Evolutionary conservation across 2,113 vertebrate species (phyloP).

Genomic region (Puntigrus tetrazona): DNA sequence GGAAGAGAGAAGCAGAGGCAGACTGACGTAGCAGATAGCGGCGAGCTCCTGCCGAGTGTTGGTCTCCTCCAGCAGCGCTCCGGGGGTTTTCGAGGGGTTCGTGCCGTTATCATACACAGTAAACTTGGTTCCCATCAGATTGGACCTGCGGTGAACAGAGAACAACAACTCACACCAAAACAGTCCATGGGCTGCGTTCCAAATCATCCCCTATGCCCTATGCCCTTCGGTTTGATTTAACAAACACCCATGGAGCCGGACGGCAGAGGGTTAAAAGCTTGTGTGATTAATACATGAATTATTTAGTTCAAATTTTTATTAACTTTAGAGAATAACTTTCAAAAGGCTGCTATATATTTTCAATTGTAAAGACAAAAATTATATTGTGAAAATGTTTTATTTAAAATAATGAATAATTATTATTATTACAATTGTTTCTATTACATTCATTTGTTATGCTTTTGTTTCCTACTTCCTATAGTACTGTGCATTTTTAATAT

Average conservation of each 20-base stretch:
- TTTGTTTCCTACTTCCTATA: background rate
- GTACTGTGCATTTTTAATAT: background rate
- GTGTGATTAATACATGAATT: background rate
- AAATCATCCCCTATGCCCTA: no score
- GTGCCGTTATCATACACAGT: constrained; percentile 92
- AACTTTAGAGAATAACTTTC: background rate
- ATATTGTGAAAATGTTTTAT: background rate
- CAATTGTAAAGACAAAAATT: background rate
- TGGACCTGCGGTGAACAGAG: constrained; percentile 78
- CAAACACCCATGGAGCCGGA: no score
- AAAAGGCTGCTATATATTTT: background rate
- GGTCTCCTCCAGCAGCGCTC: constrained; percentile 81
- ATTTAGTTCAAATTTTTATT: background rate
- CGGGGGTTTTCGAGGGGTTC: constrained; percentile 85
- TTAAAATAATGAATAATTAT: background rate
- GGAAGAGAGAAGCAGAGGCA: background rate
- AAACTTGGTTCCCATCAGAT: constrained; percentile 97
- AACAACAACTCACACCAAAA: no score
- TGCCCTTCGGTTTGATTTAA: no score
- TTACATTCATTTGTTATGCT: background rate
- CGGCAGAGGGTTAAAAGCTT: background rate
- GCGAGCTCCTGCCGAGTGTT: constrained; percentile 89
- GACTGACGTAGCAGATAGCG: constrained; percentile 92
- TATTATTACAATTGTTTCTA: background rate
- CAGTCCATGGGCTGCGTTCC: no score